Base-by-base conservation (phyloP, 2,797 vertebrate genomes). In the Hoplostethus mediterraneus region DNA sequence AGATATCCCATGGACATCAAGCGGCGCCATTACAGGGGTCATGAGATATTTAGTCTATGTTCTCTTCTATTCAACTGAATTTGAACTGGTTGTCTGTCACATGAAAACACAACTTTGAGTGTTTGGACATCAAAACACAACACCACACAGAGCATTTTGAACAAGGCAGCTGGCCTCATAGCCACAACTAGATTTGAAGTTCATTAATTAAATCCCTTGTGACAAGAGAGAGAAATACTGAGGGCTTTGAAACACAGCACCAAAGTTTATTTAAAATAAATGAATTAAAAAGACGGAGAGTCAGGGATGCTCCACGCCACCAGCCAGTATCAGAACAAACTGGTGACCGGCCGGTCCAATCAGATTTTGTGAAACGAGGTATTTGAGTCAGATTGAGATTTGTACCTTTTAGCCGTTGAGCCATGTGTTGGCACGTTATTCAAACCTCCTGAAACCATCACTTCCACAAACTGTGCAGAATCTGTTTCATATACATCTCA, bases 181-280 rank as follows among this genome's bases (percentile, higher is more conserved):
- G 57, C n/a, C 70, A 62, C 36, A 54, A 58, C 53, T 25, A 36
- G 17, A 54, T n/a, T 61, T 31, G 13, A 72, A 70, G 71, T 11
- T 51, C 48, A 44, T 66, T 73, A 70, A 68, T 58, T 14, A 76
- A 82, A 70, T 49, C 49, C 62, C 47, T 38, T 36, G 5, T 64
- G 48, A 71, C 21, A 62, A n/a, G 38, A 77, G 25, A 9, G 21
- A 67, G 38, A 80, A 57, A 65, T 2, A 63, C 11, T 48, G 47
- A 49, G 2, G 6, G 53, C 65, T 77, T 17, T n/a, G 48, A 63
- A 62, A 54, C 52, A 13, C 3, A 4, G 38, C 30, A 53, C 4
- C 2, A 63, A 52, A 49, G 40, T 73, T 55, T 28, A 63, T 72
- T 56, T 40, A 44, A 40, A 56, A 49, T n/a, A 16, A 33, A 55